These are phyloP conservation scores for Drosophila repletoides DNA, from an alignment of 1,140 invertebrate genomes.

Conservation along the genomic window DNA sequence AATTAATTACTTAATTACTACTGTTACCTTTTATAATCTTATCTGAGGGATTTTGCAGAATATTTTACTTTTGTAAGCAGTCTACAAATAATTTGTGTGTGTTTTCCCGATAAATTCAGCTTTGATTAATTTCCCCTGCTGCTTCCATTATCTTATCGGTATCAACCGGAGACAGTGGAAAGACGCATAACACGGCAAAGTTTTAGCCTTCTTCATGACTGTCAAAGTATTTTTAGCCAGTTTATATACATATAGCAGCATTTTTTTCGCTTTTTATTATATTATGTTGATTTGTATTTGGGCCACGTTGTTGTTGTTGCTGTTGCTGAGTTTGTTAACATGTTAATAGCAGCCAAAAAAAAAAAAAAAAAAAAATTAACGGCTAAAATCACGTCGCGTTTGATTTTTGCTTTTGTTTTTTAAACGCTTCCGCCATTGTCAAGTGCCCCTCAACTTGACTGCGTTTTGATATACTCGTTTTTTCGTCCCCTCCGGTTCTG, in stretches of 20 bases:
- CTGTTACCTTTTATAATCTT: neutral
- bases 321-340: conserved; percentile 48
- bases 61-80: no score
- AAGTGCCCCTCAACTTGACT: conserved; percentile 40
- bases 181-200: conserved; percentile 2
- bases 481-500: neutral
- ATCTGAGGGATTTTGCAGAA: no score
- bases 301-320: conserved; percentile 56
- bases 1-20: no score
- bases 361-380: no score
- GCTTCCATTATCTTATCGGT: conserved; percentile 28
- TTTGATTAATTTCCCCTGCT: conserved; percentile 17
- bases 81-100: conserved; percentile 14
- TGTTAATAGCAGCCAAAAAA: conserved; percentile 60
- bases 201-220: conserved; percentile 19
- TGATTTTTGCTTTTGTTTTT: conserved; percentile 10
- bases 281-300: conserved; percentile 45
- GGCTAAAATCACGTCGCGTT: conserved; percentile 63
- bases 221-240: conserved; percentile 59
- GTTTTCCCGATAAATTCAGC: neutral
- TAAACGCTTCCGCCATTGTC: conserved; percentile 65
- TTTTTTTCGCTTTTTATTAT: conserved; percentile 18
- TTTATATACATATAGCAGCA: no score
- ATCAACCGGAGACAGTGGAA: neutral
- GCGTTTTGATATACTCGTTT: neutral